These are phyloP conservation scores for Tetheella fluctuosa DNA, from an alignment of 2,888 invertebrate genomes.

Conservation along the genomic window DNA sequence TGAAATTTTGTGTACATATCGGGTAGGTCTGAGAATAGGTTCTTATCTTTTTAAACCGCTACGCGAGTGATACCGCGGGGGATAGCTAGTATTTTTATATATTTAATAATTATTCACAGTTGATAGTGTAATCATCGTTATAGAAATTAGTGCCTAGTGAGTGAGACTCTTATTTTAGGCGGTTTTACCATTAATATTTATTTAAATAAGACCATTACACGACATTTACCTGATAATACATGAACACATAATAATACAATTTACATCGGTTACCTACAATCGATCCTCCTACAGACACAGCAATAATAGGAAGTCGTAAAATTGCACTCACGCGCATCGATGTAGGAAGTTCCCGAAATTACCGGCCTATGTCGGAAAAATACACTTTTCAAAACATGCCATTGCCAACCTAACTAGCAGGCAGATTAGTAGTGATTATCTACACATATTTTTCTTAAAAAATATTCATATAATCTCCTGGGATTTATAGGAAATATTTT, in stretches of 20 bases:
- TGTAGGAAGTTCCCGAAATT: conserved; percentile 49
- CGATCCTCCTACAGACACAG: neutral
- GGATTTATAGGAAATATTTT: too few species aligned
- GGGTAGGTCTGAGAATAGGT: too few species aligned
- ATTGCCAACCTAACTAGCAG: neutral
- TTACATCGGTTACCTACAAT: neutral
- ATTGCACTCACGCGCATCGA: conserved; percentile 46
- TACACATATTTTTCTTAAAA: neutral
- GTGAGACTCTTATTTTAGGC: too few species aligned
- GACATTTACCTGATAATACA: neutral
- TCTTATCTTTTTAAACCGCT: too few species aligned
- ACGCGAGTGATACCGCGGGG: too few species aligned
- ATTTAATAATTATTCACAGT: too few species aligned
- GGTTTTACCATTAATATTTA: too few species aligned
- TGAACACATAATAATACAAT: neutral
- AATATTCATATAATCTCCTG: neutral
- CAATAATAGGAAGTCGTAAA: conserved; percentile 31
- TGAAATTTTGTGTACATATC: too few species aligned
- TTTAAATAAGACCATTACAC: neutral
- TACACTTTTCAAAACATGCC: conserved; percentile 20
- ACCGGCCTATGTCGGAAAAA: conserved; percentile 51
- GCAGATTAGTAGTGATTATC: neutral
- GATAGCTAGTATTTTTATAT: too few species aligned
- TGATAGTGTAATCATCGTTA: too few species aligned
- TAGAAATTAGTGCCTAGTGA: too few species aligned